Conservation (phyloP, 2,888 invertebrate species). For the Xestia c-nigrum region DNA sequence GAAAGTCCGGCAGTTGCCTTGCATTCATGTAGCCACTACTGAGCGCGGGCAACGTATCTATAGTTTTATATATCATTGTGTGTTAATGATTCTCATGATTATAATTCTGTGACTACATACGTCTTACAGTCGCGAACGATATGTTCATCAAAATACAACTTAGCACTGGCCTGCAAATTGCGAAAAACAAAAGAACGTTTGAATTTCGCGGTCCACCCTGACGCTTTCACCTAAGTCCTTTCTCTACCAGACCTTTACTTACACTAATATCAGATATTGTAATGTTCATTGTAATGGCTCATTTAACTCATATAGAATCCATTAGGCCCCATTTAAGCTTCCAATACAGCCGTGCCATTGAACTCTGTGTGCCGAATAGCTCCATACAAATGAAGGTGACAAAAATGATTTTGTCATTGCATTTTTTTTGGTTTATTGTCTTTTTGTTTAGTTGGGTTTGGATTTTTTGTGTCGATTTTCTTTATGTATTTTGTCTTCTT, state of each 20-base stretch:
- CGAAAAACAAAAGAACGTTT: too few species aligned
- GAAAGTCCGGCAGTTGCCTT: too few species aligned
- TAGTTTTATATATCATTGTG: too few species aligned
- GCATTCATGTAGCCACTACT: too few species aligned
- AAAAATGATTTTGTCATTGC: constrained; percentile 21
- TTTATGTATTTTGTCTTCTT: not conserved
- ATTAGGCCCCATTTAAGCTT: constrained; percentile 57
- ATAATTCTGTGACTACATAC: too few species aligned
- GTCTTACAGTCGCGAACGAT: too few species aligned
- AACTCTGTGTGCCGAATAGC: constrained; percentile 27
- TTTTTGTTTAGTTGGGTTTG: not conserved
- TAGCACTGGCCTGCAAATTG: too few species aligned
- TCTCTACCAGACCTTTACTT: constrained; percentile 1
- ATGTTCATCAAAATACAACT: too few species aligned
- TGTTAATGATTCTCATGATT: too few species aligned
- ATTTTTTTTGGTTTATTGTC: not conserved
- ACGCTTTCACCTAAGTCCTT: not conserved
- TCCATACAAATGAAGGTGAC: constrained; percentile 39
- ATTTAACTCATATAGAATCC: constrained; percentile 56
- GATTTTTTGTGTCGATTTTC: not conserved
- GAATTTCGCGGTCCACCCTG: too few species aligned
- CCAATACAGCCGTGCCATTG: constrained; percentile 44
- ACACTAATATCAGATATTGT: constrained; percentile 11
- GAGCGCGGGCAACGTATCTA: too few species aligned
- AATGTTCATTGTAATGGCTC: constrained; percentile 51